These are phyloP conservation scores for Macrosteles quadrilineatus DNA, from an alignment of 1,140 invertebrate species.

Conservation along the genomic window DNA sequence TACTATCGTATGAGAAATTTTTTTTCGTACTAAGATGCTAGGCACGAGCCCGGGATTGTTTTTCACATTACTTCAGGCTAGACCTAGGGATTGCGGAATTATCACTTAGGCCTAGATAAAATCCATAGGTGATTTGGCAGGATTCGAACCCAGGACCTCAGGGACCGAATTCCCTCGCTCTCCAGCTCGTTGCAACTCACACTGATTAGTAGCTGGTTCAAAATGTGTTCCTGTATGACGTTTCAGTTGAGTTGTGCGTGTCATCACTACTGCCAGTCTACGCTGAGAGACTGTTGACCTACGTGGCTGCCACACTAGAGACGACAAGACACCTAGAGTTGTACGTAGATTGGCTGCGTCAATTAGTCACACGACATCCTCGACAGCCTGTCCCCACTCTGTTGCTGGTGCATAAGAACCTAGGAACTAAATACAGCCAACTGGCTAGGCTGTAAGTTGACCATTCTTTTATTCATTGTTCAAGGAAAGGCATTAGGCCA, in stretches of 20 bases:
- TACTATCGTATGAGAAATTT: no score
- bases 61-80: no score
- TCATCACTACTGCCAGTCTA: constrained; percentile 71
- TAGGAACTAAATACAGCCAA: constrained; percentile 77
- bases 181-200: constrained; percentile 15
- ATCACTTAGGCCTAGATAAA: no score
- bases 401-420: constrained; percentile 74
- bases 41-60: no score
- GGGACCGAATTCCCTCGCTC: not conserved
- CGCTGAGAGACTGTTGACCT: constrained; percentile 68
- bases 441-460: constrained; percentile 79
- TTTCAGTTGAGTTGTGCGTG: constrained; percentile 76
- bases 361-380: constrained; percentile 61
- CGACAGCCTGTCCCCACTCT: constrained; percentile 62
- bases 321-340: constrained; percentile 82
- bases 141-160: no score
- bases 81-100: not conserved
- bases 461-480: no score
- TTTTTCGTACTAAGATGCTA: no score
- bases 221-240: not conserved
- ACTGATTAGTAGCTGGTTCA: not conserved
- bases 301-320: constrained; percentile 71
- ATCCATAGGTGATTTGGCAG: no score
- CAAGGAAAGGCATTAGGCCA: no score
- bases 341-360: constrained; percentile 78